Conservation (phyloP, 2,797 vertebrate genomes). For the Astyanax mexicanus region DNA sequence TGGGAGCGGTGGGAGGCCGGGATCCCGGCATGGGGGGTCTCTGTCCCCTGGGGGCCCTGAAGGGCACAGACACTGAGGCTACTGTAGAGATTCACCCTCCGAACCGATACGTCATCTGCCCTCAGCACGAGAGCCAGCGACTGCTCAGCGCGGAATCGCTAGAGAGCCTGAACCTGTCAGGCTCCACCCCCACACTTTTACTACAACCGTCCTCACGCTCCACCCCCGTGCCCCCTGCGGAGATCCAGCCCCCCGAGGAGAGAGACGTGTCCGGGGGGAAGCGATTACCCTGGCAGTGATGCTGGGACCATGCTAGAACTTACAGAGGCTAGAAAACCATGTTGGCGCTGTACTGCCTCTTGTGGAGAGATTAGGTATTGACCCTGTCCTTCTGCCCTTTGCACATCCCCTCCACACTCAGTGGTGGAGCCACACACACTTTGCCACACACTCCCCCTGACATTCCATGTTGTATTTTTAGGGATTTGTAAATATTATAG, state of each 20-base stretch:
- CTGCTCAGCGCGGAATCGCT: slow-evolving; percentile 71
- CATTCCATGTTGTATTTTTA: neutral
- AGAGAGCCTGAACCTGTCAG: slow-evolving; percentile 76
- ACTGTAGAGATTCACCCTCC: slow-evolving; percentile 83
- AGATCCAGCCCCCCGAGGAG: slow-evolving; percentile 56
- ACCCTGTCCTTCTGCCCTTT: slow-evolving; percentile 17
- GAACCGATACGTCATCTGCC: slow-evolving; percentile 89
- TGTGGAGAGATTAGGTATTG: slow-evolving; percentile 8
- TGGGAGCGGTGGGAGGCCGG: slow-evolving; percentile 85
- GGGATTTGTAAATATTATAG: neutral
- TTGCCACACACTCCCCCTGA: neutral
- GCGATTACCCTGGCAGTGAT: slow-evolving; percentile 75
- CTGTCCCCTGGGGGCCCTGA: slow-evolving; percentile 77
- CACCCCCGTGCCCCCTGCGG: slow-evolving; percentile 61
- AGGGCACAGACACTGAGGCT: slow-evolving; percentile 80
- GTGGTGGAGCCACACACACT: slow-evolving; percentile 2
- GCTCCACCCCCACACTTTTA: slow-evolving; percentile 71
- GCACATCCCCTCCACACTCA: neutral
- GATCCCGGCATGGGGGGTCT: slow-evolving; percentile 62
- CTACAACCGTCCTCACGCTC: slow-evolving; percentile 69
- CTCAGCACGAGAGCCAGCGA: slow-evolving; percentile 80
- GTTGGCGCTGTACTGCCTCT: slow-evolving; percentile 7
- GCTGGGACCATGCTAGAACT: neutral
- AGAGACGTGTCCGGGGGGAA: slow-evolving; percentile 47
- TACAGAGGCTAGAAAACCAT: neutral